Evolutionary conservation across 2,113 vertebrate species (phyloP).

Genomic region (Anoplopoma fimbria): DNA sequence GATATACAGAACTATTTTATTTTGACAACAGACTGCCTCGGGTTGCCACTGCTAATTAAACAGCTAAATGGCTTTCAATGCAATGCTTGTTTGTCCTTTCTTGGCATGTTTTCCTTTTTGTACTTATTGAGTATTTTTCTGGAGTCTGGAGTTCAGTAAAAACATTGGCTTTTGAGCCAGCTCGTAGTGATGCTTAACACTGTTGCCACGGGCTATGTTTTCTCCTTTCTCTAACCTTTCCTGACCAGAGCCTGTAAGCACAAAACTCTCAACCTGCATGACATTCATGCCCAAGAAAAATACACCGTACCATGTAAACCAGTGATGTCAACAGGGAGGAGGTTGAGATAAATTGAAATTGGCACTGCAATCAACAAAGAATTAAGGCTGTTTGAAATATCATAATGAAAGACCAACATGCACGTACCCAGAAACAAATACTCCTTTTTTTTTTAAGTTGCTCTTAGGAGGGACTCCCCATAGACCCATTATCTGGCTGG

Average conservation of each 20-base stretch:
- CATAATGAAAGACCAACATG: neutral
- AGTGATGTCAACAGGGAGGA: neutral
- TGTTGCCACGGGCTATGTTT: slow-evolving; percentile 5
- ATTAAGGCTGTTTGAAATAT: neutral
- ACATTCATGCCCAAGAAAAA: slow-evolving; percentile 34
- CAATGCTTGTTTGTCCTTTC: neutral
- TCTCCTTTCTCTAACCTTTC: slow-evolving; percentile 42
- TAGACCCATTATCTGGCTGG: neutral
- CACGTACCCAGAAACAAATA: neutral
- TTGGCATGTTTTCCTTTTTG: neutral
- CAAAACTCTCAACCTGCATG: slow-evolving; percentile 27
- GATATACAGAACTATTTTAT: neutral
- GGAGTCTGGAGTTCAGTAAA: neutral
- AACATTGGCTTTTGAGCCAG: slow-evolving; percentile 1
- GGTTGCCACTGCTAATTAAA: neutral
- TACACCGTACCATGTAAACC: neutral
- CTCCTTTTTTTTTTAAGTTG: neutral
- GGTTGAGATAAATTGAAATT: neutral
- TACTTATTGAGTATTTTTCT: neutral
- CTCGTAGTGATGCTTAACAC: slow-evolving; percentile 14
- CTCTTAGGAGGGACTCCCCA: neutral
- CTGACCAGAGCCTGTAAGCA: slow-evolving; percentile 32
- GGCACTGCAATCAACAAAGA: neutral
- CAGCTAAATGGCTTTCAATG: neutral
- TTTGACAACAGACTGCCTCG: neutral